A percentile compares a stretch with the other conserved stretches of the same genome.
phyloP scores from a whole-genome alignment of 2,797 vertebrate genomes.

The Ispidina picta region DNA sequence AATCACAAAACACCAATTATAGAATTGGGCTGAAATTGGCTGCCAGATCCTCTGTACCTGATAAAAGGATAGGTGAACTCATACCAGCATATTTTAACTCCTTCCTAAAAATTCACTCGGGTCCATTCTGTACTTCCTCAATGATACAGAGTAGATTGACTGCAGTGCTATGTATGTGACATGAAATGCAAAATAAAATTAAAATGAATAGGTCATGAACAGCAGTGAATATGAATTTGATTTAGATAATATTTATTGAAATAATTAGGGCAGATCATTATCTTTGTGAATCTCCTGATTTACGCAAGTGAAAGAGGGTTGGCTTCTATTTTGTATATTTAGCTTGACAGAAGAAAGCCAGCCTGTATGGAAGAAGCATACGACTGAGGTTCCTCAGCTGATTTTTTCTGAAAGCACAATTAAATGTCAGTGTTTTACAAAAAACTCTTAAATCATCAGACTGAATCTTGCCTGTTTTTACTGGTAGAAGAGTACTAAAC shows the following conservation, averaged over 20 bases:
- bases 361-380: slow-evolving; percentile 15
- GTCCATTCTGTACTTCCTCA: not conserved
- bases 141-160: not conserved
- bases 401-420: slow-evolving; percentile 46
- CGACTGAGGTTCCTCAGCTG: slow-evolving; percentile 40
- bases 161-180: not conserved
- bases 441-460: slow-evolving; percentile 53
- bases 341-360: slow-evolving; percentile 47
- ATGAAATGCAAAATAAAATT: slow-evolving; percentile 4
- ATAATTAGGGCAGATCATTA: not conserved
- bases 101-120: slow-evolving; percentile 26
- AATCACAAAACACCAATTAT: slow-evolving; percentile 70
- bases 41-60: slow-evolving; percentile 40
- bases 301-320: not conserved
- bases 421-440: slow-evolving; percentile 48
- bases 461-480: slow-evolving; percentile 67
- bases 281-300: not conserved
- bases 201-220: not conserved
- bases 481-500: slow-evolving; percentile 74
- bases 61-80: slow-evolving; percentile 41
- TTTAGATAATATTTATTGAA: slow-evolving; percentile 33
- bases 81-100: slow-evolving; percentile 41
- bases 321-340: not conserved
- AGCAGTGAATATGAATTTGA: not conserved
- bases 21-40: slow-evolving; percentile 60